phyloP scores from a whole-genome alignment of 2,888 invertebrate genomes.

The Rhagium mordax region DNA sequence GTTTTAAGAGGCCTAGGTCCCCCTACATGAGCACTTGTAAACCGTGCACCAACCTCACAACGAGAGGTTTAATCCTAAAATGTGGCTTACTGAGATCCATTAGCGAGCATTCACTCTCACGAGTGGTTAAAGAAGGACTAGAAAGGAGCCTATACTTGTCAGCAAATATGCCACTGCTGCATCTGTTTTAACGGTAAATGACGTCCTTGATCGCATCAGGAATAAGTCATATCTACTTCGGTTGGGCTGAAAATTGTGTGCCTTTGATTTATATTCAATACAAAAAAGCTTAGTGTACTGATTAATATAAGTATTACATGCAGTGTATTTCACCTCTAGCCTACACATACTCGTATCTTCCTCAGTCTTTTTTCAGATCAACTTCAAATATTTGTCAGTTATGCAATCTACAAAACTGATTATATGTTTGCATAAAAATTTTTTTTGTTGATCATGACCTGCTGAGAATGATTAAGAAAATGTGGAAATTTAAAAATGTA shows the following conservation, averaged over 20 bases:
- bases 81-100: constrained; percentile 53
- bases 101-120: constrained; percentile 53
- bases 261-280: neutral
- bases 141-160: constrained; percentile 30
- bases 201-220: neutral
- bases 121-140: constrained; percentile 42
- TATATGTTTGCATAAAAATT: too few species aligned
- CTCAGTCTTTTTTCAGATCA: too few species aligned
- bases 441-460: too few species aligned
- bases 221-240: neutral
- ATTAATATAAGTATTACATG: too few species aligned
- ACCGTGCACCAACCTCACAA: constrained; percentile 41
- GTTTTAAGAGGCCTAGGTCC: constrained; percentile 23
- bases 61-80: constrained; percentile 53
- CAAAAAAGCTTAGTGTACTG: too few species aligned
- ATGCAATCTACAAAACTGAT: too few species aligned
- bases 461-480: too few species aligned
- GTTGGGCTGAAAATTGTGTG: neutral
- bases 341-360: too few species aligned
- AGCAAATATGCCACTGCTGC: constrained; percentile 38
- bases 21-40: constrained; percentile 36
- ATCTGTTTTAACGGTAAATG: constrained; percentile 13
- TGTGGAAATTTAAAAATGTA: too few species aligned
- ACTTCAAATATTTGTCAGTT: too few species aligned
- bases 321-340: too few species aligned